phyloP scores from a whole-genome alignment of 2,888 invertebrate species.

The Drosophila aldrichi region DNA sequence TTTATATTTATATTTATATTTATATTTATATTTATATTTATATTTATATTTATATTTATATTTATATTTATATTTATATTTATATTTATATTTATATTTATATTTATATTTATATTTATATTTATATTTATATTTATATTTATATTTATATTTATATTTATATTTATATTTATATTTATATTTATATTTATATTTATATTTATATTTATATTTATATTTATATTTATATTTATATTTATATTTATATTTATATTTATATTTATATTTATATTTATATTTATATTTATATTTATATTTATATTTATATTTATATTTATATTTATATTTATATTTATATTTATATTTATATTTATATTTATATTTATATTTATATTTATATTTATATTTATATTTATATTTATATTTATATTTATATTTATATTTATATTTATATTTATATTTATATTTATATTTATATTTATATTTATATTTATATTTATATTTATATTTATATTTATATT shows the following conservation, averaged over 20 bases:
- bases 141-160: too few relatives aligned
- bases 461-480: slow-evolving; percentile 1
- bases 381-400: not conserved
- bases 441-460: slow-evolving; percentile 1
- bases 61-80: too few relatives aligned
- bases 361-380: not conserved
- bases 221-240: not conserved
- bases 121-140: too few relatives aligned
- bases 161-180: too few relatives aligned
- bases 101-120: too few relatives aligned
- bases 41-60: too few relatives aligned
- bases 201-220: not conserved
- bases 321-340: not conserved
- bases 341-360: not conserved
- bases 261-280: slow-evolving; percentile 1
- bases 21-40: too few relatives aligned
- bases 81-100: too few relatives aligned
- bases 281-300: not conserved
- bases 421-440: slow-evolving; percentile 1
- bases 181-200: not conserved
- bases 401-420: not conserved
- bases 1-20: too few relatives aligned
- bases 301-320: not conserved
- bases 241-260: not conserved
- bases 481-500: slow-evolving; percentile 1